These are phyloP conservation scores for Nymphalis urticae DNA, from an alignment of 2,888 invertebrate genomes.

Conservation along the genomic window DNA sequence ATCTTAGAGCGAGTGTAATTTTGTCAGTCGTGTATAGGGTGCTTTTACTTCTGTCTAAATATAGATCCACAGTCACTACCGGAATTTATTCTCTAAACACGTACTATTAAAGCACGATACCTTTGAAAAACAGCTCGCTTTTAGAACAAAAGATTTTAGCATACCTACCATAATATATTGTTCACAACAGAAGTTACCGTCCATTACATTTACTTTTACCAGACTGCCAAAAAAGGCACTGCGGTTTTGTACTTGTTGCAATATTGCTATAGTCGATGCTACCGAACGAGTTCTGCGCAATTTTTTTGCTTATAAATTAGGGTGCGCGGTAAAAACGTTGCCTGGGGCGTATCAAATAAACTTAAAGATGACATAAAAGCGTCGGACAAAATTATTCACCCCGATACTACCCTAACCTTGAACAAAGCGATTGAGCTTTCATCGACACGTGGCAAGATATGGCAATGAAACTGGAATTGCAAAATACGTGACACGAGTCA, in stretches of 20 bases:
- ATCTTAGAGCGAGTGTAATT: slow-evolving; percentile 33
- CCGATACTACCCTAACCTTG: slow-evolving; percentile 26
- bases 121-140: slow-evolving; percentile 7
- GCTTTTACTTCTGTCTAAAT: slow-evolving; percentile 62
- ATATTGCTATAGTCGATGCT: slow-evolving; percentile 17
- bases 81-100: slow-evolving; percentile 15
- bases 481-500: too few relatives aligned
- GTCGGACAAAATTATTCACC: slow-evolving; percentile 25
- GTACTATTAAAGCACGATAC: background rate
- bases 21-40: slow-evolving; percentile 43
- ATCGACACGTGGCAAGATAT: slow-evolving; percentile 19
- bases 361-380: slow-evolving; percentile 19
- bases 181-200: background rate
- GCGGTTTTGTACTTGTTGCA: slow-evolving; percentile 23
- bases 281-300: slow-evolving; percentile 32
- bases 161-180: background rate
- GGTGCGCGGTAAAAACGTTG: slow-evolving; percentile 12
- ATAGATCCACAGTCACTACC: slow-evolving; percentile 58
- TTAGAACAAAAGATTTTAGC: slow-evolving; percentile 5
- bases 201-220: slow-evolving; percentile 37
- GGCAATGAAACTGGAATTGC: background rate
- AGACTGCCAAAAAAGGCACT: slow-evolving; percentile 34
- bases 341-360: slow-evolving; percentile 13
- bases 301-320: slow-evolving; percentile 27
- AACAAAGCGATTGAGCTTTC: slow-evolving; percentile 18